Percentiles rank a stretch among this genome's conserved stretches.
Evolutionary conservation across 2,888 invertebrate species (phyloP).

Genomic region (Lapara coniferarum): DNA sequence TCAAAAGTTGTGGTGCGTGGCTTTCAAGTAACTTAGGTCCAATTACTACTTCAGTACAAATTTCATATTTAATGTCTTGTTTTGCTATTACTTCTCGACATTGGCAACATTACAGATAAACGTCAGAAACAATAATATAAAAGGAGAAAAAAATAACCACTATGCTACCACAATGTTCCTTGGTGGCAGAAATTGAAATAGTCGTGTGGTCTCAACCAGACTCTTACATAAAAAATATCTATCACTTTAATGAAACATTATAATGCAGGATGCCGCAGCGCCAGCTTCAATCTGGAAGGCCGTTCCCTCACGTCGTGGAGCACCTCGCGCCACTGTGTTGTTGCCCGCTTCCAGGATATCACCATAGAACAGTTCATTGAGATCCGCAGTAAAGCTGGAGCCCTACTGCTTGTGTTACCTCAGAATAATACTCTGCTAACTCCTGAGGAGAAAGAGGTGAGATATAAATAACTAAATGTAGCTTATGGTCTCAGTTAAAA

Average conservation of each 20-base stretch:
- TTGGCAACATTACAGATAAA: too few species aligned
- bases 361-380: constrained; percentile 90
- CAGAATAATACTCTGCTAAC: constrained; percentile 86
- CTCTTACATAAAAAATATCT: too few species aligned
- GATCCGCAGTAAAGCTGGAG: constrained; percentile 91
- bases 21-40: too few species aligned
- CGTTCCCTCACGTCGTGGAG: constrained; percentile 92
- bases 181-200: too few species aligned
- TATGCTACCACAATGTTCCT: too few species aligned
- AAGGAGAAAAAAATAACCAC: too few species aligned
- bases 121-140: too few species aligned
- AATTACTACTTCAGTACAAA: too few species aligned
- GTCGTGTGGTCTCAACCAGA: neutral
- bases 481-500: constrained; percentile 30
- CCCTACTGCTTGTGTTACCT: constrained; percentile 92
- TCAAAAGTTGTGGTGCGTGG: too few species aligned
- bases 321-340: constrained; percentile 94
- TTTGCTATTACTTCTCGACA: too few species aligned
- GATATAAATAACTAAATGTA: too few species aligned
- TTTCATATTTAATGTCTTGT: too few species aligned
- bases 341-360: constrained; percentile 91
- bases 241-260: neutral
- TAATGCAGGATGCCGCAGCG: constrained; percentile 90
- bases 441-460: constrained; percentile 87
- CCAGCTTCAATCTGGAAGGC: constrained; percentile 94